Evolutionary conservation across 2,113 vertebrate genomes (phyloP).

Genomic region (Synchiropus splendidus): DNA sequence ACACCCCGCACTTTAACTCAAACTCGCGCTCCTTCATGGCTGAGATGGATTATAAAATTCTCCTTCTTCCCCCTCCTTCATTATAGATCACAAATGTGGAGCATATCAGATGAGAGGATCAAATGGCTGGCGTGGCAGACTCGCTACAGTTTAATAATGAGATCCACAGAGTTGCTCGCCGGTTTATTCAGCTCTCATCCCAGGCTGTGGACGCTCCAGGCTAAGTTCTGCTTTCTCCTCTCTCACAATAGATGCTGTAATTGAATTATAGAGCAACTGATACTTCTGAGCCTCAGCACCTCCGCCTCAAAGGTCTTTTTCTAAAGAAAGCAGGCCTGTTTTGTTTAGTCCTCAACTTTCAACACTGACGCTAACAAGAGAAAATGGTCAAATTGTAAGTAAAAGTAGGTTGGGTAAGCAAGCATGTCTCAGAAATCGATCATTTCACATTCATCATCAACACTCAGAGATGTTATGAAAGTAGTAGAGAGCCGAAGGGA

Average conservation of each 20-base stretch:
- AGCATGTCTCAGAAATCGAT: no score
- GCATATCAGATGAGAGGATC: constrained; percentile 49
- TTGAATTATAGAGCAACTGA: constrained; percentile 47
- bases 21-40: no score
- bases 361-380: no score
- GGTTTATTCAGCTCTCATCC: constrained; percentile 23
- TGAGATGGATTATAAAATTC: neutral
- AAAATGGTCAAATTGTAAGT: no score
- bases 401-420: no score
- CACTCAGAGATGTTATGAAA: no score
- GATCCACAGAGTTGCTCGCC: constrained; percentile 28
- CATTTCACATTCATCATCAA: no score
- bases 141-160: constrained; percentile 53
- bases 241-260: constrained; percentile 30
- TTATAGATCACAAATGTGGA: constrained; percentile 65
- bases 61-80: constrained; percentile 34
- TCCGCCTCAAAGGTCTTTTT: constrained; percentile 22
- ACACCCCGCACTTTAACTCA: no score
- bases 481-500: no score
- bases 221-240: constrained; percentile 33
- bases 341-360: no score
- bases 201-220: constrained; percentile 29
- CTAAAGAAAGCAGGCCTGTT: constrained; percentile 14
- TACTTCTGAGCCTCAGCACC: constrained; percentile 24
- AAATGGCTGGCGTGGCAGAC: constrained; percentile 37